Evolutionary conservation across 1,140 invertebrate species (phyloP).

Genomic region (Liolophura sinensis): DNA sequence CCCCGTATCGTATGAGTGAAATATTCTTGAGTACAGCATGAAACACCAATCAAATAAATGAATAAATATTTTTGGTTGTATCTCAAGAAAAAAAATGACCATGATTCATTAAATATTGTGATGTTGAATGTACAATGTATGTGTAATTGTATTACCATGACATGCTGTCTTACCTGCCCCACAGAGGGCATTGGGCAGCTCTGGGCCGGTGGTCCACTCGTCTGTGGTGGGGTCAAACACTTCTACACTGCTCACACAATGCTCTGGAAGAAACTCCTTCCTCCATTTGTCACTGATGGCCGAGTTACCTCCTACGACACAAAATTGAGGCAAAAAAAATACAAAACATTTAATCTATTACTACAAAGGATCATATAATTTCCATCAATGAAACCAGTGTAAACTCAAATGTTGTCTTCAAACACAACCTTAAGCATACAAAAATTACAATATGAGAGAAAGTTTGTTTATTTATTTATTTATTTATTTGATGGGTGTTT

Average conservation of each 20-base stretch:
- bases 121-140: no score
- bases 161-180: slow-evolving; percentile 53
- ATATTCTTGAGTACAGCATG: no score
- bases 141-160: no score
- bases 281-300: slow-evolving; percentile 53
- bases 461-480: no score
- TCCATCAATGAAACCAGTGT: background rate
- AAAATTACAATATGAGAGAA: no score
- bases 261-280: slow-evolving; percentile 52
- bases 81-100: no score
- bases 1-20: no score
- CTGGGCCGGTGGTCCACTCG: slow-evolving; percentile 48
- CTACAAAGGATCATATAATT: background rate
- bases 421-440: background rate
- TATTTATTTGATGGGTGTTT: no score
- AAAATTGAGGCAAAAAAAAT: slow-evolving; percentile 1
- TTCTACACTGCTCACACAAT: slow-evolving; percentile 51
- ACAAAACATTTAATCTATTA: background rate
- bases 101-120: no score
- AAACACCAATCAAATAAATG: no score
- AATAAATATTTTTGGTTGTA: no score
- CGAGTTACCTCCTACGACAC: slow-evolving; percentile 49
- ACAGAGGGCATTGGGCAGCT: slow-evolving; percentile 54
- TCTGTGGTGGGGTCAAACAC: slow-evolving; percentile 47
- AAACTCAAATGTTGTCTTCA: background rate